Base-by-base conservation (phyloP, 2,113 vertebrate genomes). In the Emberiza fucata region DNA sequence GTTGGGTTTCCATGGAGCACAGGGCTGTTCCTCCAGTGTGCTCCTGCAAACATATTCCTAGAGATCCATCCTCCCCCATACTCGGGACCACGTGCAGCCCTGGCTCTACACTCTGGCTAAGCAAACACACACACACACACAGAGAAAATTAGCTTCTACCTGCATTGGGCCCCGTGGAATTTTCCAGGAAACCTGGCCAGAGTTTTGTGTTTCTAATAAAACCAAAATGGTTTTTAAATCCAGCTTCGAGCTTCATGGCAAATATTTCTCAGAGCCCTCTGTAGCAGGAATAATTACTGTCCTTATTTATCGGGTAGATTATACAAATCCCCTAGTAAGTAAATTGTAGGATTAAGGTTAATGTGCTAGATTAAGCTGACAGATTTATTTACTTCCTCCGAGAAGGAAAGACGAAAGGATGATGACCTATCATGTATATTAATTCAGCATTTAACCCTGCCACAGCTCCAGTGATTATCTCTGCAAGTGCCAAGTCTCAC, bases 261-360 rank as follows among this genome's bases (percentile, higher is more conserved):
- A 92, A 75, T 93, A 86, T 81, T 92, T 94, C 80, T 95, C 88
- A 61, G 80, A 94, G 65, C 27, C 76, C 33, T 93, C 65, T 68
- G 59, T n/a, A 92, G 69, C 82, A 93, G 86, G 72, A 93, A 94
- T 96, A 95, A 97, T 96, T 93, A 86, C 85, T 95, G 60, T 81
- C 80, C 93, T 88, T 96, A 95, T 96, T 97, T 96, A 93, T 96
- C 47, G 2, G 60, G 60, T 86, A 96, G 94, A 92, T 96, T 96
- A 95, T 92, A 95, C 80, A 96, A 95, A 97, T 96, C 88, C 88
- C 57, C 61, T 84, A 61, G 86, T 93, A 97, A 96, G 94, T 95
- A 96, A 97, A 96, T 96, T 94, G 92, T 92, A 88, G 92, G 90
- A 96, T 95, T 96, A 96, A 94, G 90, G 93, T 94, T 96, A 95